Conservation (phyloP, 2,888 invertebrate genomes). For the Plemyria rubiginata region DNA sequence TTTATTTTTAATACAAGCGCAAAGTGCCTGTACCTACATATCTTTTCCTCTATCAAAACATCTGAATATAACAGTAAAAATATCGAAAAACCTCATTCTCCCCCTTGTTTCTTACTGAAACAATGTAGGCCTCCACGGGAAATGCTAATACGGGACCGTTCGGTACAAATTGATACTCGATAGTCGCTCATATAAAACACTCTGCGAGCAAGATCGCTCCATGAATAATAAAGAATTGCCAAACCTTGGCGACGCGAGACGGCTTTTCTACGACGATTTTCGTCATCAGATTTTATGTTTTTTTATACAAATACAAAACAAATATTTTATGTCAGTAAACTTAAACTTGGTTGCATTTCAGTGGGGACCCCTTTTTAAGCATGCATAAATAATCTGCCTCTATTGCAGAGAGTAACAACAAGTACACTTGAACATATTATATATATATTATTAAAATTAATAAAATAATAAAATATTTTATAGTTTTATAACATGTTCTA, state of each 20-base stretch:
- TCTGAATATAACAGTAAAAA: constrained; percentile 25
- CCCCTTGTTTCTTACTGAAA: constrained; percentile 53
- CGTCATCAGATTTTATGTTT: background rate
- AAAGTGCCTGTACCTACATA: background rate
- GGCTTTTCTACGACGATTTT: constrained; percentile 27
- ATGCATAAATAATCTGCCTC: too few relatives aligned
- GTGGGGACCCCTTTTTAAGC: too few relatives aligned
- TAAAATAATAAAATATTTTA: too few relatives aligned
- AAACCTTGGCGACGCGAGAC: constrained; percentile 65
- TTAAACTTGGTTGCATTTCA: too few relatives aligned
- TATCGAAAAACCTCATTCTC: constrained; percentile 39
- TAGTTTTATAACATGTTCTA: too few relatives aligned
- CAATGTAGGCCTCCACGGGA: constrained; percentile 75
- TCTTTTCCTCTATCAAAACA: constrained; percentile 9
- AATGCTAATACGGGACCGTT: constrained; percentile 80
- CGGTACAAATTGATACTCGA: constrained; percentile 84
- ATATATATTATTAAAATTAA: too few relatives aligned
- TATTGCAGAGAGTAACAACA: too few relatives aligned
- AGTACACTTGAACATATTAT: too few relatives aligned
- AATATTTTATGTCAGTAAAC: too few relatives aligned
- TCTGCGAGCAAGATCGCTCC: constrained; percentile 78
- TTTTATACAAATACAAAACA: background rate
- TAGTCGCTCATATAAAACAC: constrained; percentile 85
- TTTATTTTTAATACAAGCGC: too few relatives aligned
- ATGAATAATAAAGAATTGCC: constrained; percentile 84